Conservation (phyloP, 2,888 invertebrate genomes). For the Spodoptera littoralis region DNA sequence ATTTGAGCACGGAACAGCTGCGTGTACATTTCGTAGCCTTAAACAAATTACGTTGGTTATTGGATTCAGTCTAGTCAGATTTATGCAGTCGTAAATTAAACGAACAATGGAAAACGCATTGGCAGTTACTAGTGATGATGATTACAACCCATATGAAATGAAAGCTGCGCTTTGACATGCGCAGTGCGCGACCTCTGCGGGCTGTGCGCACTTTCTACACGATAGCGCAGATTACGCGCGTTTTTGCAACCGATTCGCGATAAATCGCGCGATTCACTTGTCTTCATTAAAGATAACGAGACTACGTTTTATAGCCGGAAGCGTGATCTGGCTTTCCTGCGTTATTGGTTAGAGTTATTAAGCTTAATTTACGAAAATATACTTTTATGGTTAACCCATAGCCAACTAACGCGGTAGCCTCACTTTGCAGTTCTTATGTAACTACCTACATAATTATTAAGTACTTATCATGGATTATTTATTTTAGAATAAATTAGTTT, state of each 20-base stretch:
- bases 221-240: slow-evolving; percentile 36
- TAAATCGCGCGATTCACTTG: slow-evolving; percentile 56
- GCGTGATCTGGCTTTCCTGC: slow-evolving; percentile 36
- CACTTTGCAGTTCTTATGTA: slow-evolving; percentile 11
- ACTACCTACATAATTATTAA: background rate
- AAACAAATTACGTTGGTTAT: background rate
- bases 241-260: slow-evolving; percentile 55
- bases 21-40: too few species aligned
- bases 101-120: slow-evolving; percentile 28
- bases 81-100: background rate
- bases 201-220: slow-evolving; percentile 62
- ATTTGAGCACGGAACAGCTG: too few species aligned
- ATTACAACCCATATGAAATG: slow-evolving; percentile 57
- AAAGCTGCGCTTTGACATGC: slow-evolving; percentile 66
- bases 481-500: too few species aligned
- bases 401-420: slow-evolving; percentile 9
- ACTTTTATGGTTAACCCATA: slow-evolving; percentile 11
- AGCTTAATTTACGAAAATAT: slow-evolving; percentile 40
- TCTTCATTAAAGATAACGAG: slow-evolving; percentile 59
- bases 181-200: slow-evolving; percentile 57
- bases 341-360: slow-evolving; percentile 41
- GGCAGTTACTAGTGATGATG: slow-evolving; percentile 22
- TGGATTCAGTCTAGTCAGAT: background rate
- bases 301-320: slow-evolving; percentile 51
- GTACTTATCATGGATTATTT: background rate